Evolutionary conservation across 2,113 vertebrate genomes (phyloP).

Genomic region (Sciurus niger): DNA sequence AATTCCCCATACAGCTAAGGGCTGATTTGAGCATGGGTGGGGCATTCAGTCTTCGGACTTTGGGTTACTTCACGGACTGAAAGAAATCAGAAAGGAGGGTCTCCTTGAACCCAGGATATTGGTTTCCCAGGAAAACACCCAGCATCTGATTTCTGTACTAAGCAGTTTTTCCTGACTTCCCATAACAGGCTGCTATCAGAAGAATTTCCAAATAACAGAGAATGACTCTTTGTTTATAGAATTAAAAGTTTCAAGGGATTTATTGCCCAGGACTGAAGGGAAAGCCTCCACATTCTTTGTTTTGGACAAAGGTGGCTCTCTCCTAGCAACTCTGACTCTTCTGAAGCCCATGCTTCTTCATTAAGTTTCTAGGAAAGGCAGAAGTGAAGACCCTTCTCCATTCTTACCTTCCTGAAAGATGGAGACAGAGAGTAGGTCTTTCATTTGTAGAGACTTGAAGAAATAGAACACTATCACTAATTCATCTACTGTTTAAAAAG

Average conservation of each 20-base stretch:
- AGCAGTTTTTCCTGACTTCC: constrained; percentile 50
- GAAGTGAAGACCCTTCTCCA: not conserved
- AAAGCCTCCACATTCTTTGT: constrained; percentile 29
- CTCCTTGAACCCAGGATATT: constrained; percentile 43
- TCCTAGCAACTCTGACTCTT: not conserved
- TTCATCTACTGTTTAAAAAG: not conserved
- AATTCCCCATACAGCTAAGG: not conserved
- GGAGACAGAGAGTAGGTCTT: not conserved
- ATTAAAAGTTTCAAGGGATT: constrained; percentile 13
- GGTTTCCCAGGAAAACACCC: constrained; percentile 69
- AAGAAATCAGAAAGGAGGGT: constrained; percentile 73
- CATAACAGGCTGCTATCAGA: not conserved
- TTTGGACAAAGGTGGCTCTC: not conserved
- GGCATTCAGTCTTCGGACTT: not conserved
- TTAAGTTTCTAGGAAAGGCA: not conserved
- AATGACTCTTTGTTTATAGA: not conserved
- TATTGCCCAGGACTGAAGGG: not conserved
- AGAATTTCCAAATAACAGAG: constrained; percentile 63
- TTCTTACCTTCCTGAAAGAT: not conserved
- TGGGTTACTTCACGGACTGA: not conserved
- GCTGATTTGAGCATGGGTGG: not conserved
- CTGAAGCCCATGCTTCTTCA: not conserved
- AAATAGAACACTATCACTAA: not conserved
- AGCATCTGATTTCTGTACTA: not conserved
- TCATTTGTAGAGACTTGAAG: not conserved